phyloP scores from a whole-genome alignment of 2,797 vertebrate genomes.

The Acanthopagrus latus region DNA sequence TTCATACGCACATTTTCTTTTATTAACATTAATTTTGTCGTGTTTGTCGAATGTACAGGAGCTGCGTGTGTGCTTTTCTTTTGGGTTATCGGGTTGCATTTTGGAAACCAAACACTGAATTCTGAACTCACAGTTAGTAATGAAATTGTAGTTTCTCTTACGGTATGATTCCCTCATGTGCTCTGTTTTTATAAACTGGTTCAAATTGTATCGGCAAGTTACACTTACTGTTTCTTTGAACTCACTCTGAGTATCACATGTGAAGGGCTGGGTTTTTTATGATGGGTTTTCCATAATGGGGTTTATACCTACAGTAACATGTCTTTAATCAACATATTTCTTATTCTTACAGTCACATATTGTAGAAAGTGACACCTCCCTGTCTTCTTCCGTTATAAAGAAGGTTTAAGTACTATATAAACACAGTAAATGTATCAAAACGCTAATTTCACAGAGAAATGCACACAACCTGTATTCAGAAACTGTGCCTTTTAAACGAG shows the following conservation, averaged over 20 bases:
- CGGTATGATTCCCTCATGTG: constrained; percentile 1
- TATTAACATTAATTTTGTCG: no score
- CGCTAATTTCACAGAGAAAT: no score
- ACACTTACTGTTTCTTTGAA: not conserved
- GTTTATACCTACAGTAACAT: no score
- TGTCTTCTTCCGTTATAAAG: no score
- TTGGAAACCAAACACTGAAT: constrained; percentile 57
- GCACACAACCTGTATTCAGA: no score
- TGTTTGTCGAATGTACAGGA: not conserved
- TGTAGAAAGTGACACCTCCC: no score
- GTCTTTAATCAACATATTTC: no score
- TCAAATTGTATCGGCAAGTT: constrained; percentile 51
- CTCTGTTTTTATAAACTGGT: constrained; percentile 32
- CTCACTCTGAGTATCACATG: constrained; percentile 7
- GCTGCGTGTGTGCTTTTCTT: not conserved
- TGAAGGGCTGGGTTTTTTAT: not conserved
- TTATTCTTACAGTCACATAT: no score
- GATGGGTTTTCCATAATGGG: no score
- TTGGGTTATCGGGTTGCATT: constrained; percentile 4
- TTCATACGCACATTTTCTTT: not conserved
- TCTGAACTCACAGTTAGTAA: constrained; percentile 8
- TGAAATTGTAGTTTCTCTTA: constrained; percentile 19
- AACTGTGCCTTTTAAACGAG: no score
- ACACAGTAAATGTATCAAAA: no score
- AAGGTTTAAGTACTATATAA: no score